Evolutionary conservation across 2,797 vertebrate genomes (phyloP).

Genomic region (Gymnopithys bicolor): DNA sequence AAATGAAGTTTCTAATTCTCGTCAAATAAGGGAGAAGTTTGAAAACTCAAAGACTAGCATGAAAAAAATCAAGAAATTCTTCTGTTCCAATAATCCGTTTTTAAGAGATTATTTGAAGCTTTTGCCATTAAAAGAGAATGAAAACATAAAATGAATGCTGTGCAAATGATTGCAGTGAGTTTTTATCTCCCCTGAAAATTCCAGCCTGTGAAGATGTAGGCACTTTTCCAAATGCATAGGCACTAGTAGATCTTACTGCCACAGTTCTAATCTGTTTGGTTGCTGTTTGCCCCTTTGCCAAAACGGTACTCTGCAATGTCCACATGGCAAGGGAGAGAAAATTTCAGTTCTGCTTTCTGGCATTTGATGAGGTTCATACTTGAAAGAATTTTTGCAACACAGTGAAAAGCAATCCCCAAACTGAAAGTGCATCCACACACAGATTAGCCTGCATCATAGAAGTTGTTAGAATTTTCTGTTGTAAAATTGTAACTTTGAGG

Average conservation of each 20-base stretch:
- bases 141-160: neutral
- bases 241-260: neutral
- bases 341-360: neutral
- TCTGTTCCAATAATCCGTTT: neutral
- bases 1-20: neutral
- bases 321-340: neutral
- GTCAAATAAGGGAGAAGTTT: neutral
- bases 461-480: neutral
- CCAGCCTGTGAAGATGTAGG: neutral
- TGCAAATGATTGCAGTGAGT: neutral
- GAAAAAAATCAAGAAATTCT: neutral
- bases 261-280: neutral
- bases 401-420: neutral
- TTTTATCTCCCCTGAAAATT: neutral
- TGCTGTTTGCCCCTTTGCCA: neutral
- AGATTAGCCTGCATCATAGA: neutral
- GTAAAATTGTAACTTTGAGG: neutral
- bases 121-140: neutral
- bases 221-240: neutral
- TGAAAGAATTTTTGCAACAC: neutral
- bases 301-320: neutral
- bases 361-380: neutral
- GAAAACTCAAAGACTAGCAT: neutral
- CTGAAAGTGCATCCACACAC: neutral
- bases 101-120: neutral